Conservation (phyloP, 2,888 invertebrate genomes). For the Acleris emargana region DNA sequence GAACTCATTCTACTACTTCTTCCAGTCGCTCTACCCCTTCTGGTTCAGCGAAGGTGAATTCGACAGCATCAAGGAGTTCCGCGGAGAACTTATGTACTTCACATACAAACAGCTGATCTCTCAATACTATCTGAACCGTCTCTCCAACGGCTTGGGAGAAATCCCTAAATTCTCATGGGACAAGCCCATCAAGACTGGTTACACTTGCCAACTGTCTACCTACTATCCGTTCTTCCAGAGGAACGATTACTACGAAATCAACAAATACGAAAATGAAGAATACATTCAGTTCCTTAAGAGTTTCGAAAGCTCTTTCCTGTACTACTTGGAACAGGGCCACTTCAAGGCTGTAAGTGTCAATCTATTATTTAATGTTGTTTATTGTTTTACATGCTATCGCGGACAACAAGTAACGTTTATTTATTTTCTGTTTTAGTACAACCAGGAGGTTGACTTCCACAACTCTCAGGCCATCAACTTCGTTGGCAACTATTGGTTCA, state of each 20-base stretch:
- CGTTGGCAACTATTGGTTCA: constrained; percentile 83
- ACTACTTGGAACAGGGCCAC: constrained; percentile 80
- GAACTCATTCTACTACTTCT: constrained; percentile 86
- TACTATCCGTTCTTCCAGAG: constrained; percentile 82
- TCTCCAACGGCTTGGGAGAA: constrained; percentile 83
- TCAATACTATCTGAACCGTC: constrained; percentile 87
- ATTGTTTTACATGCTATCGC: constrained; percentile 1
- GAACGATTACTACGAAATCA: constrained; percentile 84
- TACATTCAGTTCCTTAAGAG: constrained; percentile 81
- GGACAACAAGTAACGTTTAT: background rate
- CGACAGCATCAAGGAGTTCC: constrained; percentile 77
- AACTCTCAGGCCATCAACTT: constrained; percentile 77
- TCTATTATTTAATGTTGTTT: constrained; percentile 10
- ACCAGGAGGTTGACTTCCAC: constrained; percentile 61
- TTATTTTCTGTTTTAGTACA: constrained; percentile 54
- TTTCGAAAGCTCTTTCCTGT: constrained; percentile 81
- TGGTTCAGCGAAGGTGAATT: constrained; percentile 84
- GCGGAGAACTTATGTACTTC: constrained; percentile 87
- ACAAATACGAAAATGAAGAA: constrained; percentile 74
- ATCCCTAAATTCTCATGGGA: constrained; percentile 85
- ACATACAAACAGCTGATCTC: constrained; percentile 87
- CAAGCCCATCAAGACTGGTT: constrained; percentile 78
- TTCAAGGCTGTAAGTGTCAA: constrained; percentile 83
- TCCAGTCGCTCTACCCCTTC: constrained; percentile 85
- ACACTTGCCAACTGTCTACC: constrained; percentile 52